phyloP scores from a whole-genome alignment of 2,797 vertebrate genomes.

The Lepilemur septentrionalis region DNA sequence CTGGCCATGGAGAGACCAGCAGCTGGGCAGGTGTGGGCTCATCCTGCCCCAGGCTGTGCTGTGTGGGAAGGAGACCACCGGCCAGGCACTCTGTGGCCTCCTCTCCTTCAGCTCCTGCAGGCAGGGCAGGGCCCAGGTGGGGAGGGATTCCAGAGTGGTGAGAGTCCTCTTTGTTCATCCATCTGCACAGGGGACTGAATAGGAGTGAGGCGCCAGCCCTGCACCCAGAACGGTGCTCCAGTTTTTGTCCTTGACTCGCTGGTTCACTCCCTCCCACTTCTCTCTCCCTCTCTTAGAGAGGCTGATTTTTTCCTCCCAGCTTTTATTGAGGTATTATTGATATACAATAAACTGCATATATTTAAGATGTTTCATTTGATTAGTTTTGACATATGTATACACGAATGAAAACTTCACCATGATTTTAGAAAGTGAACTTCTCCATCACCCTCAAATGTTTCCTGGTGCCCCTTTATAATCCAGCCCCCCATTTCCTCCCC shows the following conservation, averaged over 20 bases:
- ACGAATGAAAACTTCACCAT: background rate
- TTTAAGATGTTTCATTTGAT: background rate
- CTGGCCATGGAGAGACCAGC: background rate
- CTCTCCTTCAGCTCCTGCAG: background rate
- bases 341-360: background rate
- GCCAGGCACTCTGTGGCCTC: background rate
- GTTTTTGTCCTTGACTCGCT: background rate
- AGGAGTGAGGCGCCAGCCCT: background rate
- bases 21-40: background rate
- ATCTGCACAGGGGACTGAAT: background rate
- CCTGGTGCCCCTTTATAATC: background rate
- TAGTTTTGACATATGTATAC: background rate
- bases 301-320: background rate
- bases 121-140: background rate
- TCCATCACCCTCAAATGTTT: background rate
- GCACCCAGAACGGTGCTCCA: background rate
- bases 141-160: background rate
- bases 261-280: fast-evolving
- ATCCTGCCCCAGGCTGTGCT: background rate
- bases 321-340: background rate
- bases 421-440: background rate
- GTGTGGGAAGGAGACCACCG: background rate
- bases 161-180: background rate
- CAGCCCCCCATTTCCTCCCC: background rate
- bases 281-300: background rate